phyloP scores from a whole-genome alignment of 2,797 vertebrate genomes.

The Lepidocolaptes lacrymiger region DNA sequence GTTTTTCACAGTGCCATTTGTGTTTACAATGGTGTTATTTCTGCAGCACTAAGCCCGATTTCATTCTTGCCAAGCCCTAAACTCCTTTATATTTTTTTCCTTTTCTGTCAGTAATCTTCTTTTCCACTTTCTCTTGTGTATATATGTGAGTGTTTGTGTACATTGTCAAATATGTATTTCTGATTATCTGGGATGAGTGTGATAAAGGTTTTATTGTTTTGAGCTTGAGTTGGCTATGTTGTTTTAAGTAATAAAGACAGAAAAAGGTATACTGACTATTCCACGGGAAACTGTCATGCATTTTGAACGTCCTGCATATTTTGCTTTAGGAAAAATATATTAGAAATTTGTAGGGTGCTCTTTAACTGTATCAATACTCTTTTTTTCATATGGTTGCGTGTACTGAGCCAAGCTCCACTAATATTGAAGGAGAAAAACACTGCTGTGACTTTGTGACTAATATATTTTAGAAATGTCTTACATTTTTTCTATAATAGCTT shows the following conservation, averaged over 20 bases:
- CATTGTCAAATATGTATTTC: background rate
- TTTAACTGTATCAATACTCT: slow-evolving; percentile 21
- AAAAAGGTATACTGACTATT: slow-evolving; percentile 4
- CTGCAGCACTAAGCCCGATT: background rate
- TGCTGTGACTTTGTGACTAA: slow-evolving; percentile 34
- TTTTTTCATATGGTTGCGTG: slow-evolving; percentile 14
- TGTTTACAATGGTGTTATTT: background rate
- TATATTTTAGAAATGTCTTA: slow-evolving; percentile 41
- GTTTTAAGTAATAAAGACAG: slow-evolving; percentile 1
- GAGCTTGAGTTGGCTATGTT: background rate
- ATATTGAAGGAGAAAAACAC: background rate
- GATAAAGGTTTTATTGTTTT: background rate
- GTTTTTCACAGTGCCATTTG: background rate
- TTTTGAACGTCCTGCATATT: slow-evolving; percentile 41
- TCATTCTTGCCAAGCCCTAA: background rate
- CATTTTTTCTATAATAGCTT: slow-evolving; percentile 60
- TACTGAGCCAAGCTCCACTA: background rate
- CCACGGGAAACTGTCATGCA: background rate
- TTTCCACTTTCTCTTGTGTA: background rate
- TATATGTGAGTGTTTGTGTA: background rate
- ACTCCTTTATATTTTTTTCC: background rate
- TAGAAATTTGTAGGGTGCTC: slow-evolving; percentile 20
- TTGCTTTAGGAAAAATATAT: slow-evolving; percentile 47
- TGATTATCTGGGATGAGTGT: background rate
- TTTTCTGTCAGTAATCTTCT: slow-evolving; percentile 7